phyloP scores from a whole-genome alignment of 2,797 vertebrate species.

The Platalea minor region DNA sequence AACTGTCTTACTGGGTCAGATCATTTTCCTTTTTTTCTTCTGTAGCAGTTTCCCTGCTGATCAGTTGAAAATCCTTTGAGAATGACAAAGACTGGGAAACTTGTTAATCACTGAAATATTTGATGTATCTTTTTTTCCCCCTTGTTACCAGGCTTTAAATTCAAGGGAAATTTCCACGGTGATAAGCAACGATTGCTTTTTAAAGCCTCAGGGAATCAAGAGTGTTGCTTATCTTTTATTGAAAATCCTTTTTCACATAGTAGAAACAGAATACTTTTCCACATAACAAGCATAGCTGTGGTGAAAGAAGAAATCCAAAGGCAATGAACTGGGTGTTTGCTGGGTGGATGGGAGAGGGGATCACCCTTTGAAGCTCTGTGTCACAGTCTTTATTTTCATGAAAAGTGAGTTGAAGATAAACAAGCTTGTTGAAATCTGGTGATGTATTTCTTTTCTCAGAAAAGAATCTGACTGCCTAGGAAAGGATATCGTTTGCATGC shows the following conservation, averaged over 20 bases:
- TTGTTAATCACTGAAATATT: constrained; percentile 23
- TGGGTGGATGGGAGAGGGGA: background rate
- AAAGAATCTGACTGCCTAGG: background rate
- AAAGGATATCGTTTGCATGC: background rate
- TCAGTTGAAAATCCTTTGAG: constrained; percentile 16
- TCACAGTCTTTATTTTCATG: background rate
- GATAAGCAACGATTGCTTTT: constrained; percentile 46
- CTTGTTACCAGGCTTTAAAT: constrained; percentile 37
- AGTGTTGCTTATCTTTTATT: constrained; percentile 7
- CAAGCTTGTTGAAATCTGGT: background rate
- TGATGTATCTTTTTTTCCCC: background rate
- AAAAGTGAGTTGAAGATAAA: background rate
- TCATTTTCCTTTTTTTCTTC: constrained; percentile 5
- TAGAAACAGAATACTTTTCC: background rate
- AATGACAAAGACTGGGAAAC: background rate
- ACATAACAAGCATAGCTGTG: background rate
- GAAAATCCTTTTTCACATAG: constrained; percentile 15
- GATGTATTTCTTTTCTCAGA: background rate
- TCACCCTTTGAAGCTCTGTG: background rate
- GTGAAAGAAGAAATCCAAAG: background rate
- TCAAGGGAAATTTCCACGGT: constrained; percentile 15
- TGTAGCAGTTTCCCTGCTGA: background rate
- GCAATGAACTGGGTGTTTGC: background rate
- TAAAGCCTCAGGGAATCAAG: constrained; percentile 31
- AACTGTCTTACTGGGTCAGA: background rate